phyloP scores from a whole-genome alignment of 2,797 vertebrate genomes.

The Anabacerthia variegaticeps region DNA sequence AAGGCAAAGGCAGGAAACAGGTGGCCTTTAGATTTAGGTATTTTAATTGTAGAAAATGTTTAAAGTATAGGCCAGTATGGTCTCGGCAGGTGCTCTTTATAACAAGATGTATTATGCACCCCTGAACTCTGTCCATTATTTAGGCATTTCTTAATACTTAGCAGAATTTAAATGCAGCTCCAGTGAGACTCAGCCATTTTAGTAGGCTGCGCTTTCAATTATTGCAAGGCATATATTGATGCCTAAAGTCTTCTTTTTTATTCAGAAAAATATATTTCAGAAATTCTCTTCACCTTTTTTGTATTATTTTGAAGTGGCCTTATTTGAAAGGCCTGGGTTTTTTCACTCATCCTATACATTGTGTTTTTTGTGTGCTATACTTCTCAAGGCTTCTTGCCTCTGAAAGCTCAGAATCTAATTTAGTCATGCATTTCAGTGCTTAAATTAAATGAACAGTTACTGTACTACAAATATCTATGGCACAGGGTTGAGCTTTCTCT shows the following conservation, averaged over 20 bases:
- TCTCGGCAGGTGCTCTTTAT: conserved; percentile 51
- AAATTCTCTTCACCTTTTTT: background rate
- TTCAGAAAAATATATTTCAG: background rate
- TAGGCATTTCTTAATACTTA: conserved; percentile 36
- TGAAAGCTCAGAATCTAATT: background rate
- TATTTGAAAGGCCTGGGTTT: background rate
- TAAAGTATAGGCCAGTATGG: background rate
- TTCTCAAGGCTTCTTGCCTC: background rate
- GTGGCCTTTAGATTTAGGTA: conserved; percentile 37
- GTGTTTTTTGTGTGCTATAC: background rate
- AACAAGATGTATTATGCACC: conserved; percentile 19
- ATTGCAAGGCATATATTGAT: background rate
- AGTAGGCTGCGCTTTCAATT: background rate
- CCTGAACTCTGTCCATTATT: conserved; percentile 42
- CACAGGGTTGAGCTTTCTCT: background rate
- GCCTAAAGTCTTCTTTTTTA: background rate
- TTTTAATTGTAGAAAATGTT: conserved; percentile 53
- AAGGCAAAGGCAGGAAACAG: conserved; percentile 56
- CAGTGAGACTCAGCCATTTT: background rate
- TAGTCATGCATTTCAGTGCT: background rate
- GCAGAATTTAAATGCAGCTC: conserved; percentile 27
- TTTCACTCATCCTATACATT: background rate
- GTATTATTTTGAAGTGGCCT: background rate
- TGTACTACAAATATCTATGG: background rate
- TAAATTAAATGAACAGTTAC: background rate